phyloP scores from a whole-genome alignment of 2,888 invertebrate genomes.

The Orchesella flavescens region DNA sequence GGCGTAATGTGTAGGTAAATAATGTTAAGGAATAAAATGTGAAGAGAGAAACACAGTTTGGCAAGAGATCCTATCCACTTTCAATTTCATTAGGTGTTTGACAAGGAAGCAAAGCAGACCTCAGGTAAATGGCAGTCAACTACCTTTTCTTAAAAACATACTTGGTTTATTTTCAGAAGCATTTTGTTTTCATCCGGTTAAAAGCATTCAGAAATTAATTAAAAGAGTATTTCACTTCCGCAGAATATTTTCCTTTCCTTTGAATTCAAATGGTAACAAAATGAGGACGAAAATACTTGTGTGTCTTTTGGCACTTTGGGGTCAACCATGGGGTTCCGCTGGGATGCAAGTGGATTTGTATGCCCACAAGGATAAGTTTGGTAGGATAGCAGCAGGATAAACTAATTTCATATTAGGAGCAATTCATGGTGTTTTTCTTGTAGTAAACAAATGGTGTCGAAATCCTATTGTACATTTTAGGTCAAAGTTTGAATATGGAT shows the following conservation, averaged over 20 bases:
- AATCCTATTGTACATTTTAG: slow-evolving; percentile 20
- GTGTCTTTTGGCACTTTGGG: slow-evolving; percentile 49
- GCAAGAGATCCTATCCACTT: slow-evolving; percentile 39
- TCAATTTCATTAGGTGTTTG: slow-evolving; percentile 56
- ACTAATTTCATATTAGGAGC: not conserved
- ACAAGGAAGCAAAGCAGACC: slow-evolving; percentile 24
- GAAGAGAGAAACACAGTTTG: slow-evolving; percentile 26
- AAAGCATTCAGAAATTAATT: no score
- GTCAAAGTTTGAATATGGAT: slow-evolving; percentile 64
- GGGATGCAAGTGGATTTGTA: slow-evolving; percentile 64
- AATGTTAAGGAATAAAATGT: slow-evolving; percentile 15
- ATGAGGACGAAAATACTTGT: slow-evolving; percentile 46
- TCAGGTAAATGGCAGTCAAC: no score
- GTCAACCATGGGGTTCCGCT: slow-evolving; percentile 28
- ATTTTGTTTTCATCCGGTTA: not conserved
- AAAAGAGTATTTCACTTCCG: no score
- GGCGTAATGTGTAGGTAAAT: slow-evolving; percentile 41
- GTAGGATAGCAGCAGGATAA: slow-evolving; percentile 29
- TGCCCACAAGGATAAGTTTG: slow-evolving; percentile 68
- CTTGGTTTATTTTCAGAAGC: no score
- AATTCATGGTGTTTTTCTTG: no score
- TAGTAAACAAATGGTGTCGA: not conserved
- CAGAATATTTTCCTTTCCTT: no score
- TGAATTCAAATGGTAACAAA: slow-evolving; percentile 39
- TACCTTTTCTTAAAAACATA: no score